Percentiles rank a stretch among this genome's conserved stretches.
phyloP scores from a whole-genome alignment of 1,140 invertebrate genomes.

The Phthorimaea operculella region DNA sequence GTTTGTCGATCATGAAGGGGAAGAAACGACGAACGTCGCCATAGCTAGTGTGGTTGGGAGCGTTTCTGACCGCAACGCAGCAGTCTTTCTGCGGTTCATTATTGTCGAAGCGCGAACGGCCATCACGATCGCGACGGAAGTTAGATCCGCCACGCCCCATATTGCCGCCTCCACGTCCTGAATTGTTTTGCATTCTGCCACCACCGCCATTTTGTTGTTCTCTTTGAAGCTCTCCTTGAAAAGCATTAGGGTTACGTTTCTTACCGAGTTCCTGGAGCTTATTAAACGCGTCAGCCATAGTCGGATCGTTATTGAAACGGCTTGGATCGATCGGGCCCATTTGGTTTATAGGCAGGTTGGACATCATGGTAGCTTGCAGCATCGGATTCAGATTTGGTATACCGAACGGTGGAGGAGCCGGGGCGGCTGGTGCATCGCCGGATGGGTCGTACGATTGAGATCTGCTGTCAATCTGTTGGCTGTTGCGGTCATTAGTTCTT shows the following conservation, averaged over 20 bases:
- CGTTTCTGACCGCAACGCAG: slow-evolving; percentile 78
- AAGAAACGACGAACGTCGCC: slow-evolving; percentile 86
- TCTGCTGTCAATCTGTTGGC: slow-evolving; percentile 19
- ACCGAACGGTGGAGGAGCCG: slow-evolving; percentile 11
- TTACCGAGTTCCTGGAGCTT: slow-evolving; percentile 70
- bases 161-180: slow-evolving; percentile 22
- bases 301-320: slow-evolving; percentile 37
- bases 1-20: slow-evolving; percentile 79
- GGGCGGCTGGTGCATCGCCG: background rate
- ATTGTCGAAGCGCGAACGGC: slow-evolving; percentile 33
- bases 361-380: slow-evolving; percentile 11
- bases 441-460: background rate
- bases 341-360: slow-evolving; percentile 13
- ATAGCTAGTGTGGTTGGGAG: slow-evolving; percentile 76
- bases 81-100: slow-evolving; percentile 34
- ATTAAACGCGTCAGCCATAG: slow-evolving; percentile 45
- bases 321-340: slow-evolving; percentile 25
- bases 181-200: slow-evolving; percentile 16
- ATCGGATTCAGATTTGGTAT: slow-evolving; percentile 5
- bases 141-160: slow-evolving; percentile 24
- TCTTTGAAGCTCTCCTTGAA: slow-evolving; percentile 48
- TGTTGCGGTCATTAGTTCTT: slow-evolving; percentile 52
- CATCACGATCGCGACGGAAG: slow-evolving; percentile 33
- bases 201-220: slow-evolving; percentile 32
- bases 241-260: slow-evolving; percentile 71